Conservation (phyloP, 2,113 vertebrate genomes). For the Reinhardtius hippoglossoides region DNA sequence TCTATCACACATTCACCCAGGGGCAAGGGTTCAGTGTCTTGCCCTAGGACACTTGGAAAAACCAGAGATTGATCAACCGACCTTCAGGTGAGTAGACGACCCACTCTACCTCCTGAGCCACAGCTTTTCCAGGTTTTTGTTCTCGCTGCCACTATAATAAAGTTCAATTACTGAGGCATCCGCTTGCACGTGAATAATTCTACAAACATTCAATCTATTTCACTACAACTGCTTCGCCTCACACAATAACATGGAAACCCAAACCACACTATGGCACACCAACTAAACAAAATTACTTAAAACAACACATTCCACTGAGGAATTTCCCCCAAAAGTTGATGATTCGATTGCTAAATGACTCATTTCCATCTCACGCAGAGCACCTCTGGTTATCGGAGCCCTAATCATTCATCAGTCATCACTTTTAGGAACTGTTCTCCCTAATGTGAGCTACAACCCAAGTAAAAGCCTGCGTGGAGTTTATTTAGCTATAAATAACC, state of each 20-base stretch:
- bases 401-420: constrained; percentile 60
- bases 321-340: constrained; percentile 27
- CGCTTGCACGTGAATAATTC: constrained; percentile 4
- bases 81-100: neutral
- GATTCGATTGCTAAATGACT: constrained; percentile 48
- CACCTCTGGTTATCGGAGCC: constrained; percentile 40
- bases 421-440: constrained; percentile 24
- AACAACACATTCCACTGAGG: constrained; percentile 43
- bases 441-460: constrained; percentile 52
- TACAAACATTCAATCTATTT: constrained; percentile 52
- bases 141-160: neutral
- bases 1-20: neutral
- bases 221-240: constrained; percentile 10
- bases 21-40: neutral
- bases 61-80: neutral
- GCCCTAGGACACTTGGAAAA: neutral
- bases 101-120: neutral
- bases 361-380: constrained; percentile 41
- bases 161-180: neutral
- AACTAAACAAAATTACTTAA: constrained; percentile 25
- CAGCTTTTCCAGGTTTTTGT: neutral
- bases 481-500: constrained; percentile 80
- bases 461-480: constrained; percentile 45
- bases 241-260: neutral
- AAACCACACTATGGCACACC: neutral